Evolutionary conservation across 2,888 invertebrate species (phyloP).

Genomic region (Melinopterus prodromus): DNA sequence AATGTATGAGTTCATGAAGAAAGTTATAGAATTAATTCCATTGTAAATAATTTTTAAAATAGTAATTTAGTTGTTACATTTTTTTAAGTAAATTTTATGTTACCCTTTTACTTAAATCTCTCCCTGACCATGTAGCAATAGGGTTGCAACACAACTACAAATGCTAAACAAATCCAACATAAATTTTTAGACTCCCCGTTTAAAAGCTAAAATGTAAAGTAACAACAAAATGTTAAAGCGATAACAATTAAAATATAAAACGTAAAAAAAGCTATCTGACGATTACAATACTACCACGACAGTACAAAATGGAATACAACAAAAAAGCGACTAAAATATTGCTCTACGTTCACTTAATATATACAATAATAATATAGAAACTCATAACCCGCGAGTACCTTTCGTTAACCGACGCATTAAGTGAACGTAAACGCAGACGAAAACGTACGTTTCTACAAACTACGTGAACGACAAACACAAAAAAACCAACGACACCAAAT

Average conservation of each 20-base stretch:
- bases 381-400: not conserved
- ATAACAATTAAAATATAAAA: not conserved
- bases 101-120: too few species aligned
- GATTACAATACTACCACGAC: not conserved
- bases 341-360: not conserved
- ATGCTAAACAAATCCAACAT: too few species aligned
- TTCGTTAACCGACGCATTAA: not conserved
- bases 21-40: too few species aligned
- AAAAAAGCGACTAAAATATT: not conserved
- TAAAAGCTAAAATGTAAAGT: too few species aligned
- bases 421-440: not conserved
- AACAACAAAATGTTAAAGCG: not conserved
- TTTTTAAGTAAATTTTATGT: too few species aligned
- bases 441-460: not conserved
- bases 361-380: not conserved
- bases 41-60: too few species aligned
- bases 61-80: too few species aligned
- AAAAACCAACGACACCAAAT: conserved; percentile 7
- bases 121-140: too few species aligned
- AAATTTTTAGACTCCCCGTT: too few species aligned
- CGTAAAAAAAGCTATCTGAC: too few species aligned
- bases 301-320: not conserved
- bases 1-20: too few species aligned
- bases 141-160: too few species aligned
- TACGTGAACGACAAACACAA: conserved; percentile 5